Percentiles rank a stretch among this genome's conserved stretches.
phyloP scores from a whole-genome alignment of 2,797 vertebrate genomes.

The Oreonectes daqikongensis region DNA sequence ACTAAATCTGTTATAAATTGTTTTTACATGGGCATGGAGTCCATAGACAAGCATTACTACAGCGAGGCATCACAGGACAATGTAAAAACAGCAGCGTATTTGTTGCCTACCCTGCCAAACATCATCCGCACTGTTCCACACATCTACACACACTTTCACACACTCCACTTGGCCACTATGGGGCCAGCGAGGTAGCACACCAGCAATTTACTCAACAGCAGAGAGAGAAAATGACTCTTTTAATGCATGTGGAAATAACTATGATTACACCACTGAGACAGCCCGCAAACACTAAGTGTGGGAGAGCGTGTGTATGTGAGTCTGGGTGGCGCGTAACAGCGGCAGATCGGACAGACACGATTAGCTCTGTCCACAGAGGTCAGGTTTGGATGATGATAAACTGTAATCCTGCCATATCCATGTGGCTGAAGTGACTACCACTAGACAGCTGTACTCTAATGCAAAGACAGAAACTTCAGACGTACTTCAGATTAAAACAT shows the following conservation, averaged over 20 bases:
- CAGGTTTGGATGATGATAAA: conserved; percentile 14
- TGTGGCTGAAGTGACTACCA: background rate
- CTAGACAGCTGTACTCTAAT: background rate
- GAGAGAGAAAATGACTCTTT: conserved; percentile 63
- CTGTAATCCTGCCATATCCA: conserved; percentile 10
- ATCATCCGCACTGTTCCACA: background rate
- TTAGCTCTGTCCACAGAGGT: conserved; percentile 10
- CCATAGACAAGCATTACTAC: too few relatives aligned
- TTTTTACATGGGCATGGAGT: too few relatives aligned
- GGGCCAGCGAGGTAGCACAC: conserved; percentile 36
- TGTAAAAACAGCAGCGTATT: conserved; percentile 26
- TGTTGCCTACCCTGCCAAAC: background rate
- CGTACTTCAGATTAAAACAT: background rate
- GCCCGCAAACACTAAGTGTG: conserved; percentile 17
- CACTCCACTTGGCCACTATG: background rate
- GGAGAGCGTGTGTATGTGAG: conserved; percentile 22
- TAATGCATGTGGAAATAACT: conserved; percentile 73
- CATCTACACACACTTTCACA: background rate
- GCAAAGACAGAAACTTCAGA: background rate
- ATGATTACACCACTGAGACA: conserved; percentile 66
- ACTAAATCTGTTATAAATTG: too few relatives aligned
- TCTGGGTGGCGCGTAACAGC: conserved; percentile 6
- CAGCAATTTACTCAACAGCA: conserved; percentile 52
- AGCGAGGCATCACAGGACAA: background rate
- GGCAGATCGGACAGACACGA: background rate